Evolutionary conservation across 1,140 invertebrate genomes (phyloP).

Genomic region (Lucilia sericata): DNA sequence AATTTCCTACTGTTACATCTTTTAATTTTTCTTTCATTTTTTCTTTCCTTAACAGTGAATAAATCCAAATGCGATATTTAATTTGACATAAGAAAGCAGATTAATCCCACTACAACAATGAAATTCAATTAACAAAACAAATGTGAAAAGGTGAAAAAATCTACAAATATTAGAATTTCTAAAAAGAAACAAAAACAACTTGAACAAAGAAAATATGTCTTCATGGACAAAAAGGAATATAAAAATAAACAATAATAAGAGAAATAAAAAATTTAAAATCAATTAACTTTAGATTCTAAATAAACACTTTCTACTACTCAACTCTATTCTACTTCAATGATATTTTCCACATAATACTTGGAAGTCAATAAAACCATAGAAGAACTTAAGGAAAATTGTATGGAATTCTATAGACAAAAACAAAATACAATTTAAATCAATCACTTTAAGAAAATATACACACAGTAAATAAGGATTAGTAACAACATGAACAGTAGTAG

Average conservation of each 20-base stretch:
- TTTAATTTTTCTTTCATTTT: not conserved
- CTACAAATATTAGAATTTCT: not conserved
- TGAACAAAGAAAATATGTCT: not conserved
- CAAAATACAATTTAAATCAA: conserved; percentile 29
- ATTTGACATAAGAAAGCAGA: conserved; percentile 28
- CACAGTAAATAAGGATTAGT: conserved; percentile 35
- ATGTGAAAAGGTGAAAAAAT: conserved; percentile 22
- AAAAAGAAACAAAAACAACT: not conserved
- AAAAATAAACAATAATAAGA: no score
- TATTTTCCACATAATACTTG: not conserved
- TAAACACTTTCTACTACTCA: not conserved
- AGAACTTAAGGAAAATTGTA: not conserved
- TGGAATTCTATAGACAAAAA: not conserved
- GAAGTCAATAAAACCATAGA: not conserved
- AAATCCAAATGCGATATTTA: conserved; percentile 4
- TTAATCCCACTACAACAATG: conserved; percentile 25
- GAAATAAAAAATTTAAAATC: conserved; percentile 16
- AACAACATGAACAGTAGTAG: conserved; percentile 35
- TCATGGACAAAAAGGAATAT: not conserved
- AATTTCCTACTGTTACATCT: not conserved
- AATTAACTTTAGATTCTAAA: conserved; percentile 7
- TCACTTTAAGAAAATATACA: conserved; percentile 32
- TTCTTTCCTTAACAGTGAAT: not conserved
- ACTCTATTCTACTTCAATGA: not conserved
- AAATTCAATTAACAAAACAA: conserved; percentile 38